These are phyloP conservation scores for Automeris io DNA, from an alignment of 2,888 invertebrate genomes.

Conservation along the genomic window DNA sequence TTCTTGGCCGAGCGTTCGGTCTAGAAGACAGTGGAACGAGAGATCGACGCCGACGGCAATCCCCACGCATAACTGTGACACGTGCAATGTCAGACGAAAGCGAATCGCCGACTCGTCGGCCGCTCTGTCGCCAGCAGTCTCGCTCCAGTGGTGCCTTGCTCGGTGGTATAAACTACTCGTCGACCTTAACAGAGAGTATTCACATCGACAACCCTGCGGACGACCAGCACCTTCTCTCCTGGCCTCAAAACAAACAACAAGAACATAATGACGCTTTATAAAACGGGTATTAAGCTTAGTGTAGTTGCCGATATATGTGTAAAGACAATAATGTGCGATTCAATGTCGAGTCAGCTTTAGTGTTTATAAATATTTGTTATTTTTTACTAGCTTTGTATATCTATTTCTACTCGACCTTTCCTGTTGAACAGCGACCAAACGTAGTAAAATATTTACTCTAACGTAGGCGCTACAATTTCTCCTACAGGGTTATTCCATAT, in stretches of 20 bases:
- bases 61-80: slow-evolving; percentile 84
- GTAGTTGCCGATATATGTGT: slow-evolving; percentile 40
- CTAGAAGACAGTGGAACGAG: slow-evolving; percentile 56
- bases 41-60: slow-evolving; percentile 66
- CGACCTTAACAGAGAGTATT: slow-evolving; percentile 50
- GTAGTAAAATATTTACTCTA: slow-evolving; percentile 51
- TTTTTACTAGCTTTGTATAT: slow-evolving; percentile 55
- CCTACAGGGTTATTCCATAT: slow-evolving; percentile 76
- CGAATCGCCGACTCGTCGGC: slow-evolving; percentile 74
- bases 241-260: slow-evolving; percentile 61
- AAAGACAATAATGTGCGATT: slow-evolving; percentile 63
- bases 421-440: slow-evolving; percentile 58
- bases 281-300: slow-evolving; percentile 48
- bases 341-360: slow-evolving; percentile 49
- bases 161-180: slow-evolving; percentile 65
- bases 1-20: slow-evolving; percentile 78
- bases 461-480: slow-evolving; percentile 60
- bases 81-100: slow-evolving; percentile 85
- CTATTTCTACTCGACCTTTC: slow-evolving; percentile 49
- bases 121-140: slow-evolving; percentile 66
- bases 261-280: slow-evolving; percentile 58
- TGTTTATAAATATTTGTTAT: slow-evolving; percentile 45
- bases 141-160: slow-evolving; percentile 70
- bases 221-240: slow-evolving; percentile 74
- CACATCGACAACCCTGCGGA: slow-evolving; percentile 49